Conservation (phyloP, 1,140 invertebrate species). For the Drosophila erecta region DNA sequence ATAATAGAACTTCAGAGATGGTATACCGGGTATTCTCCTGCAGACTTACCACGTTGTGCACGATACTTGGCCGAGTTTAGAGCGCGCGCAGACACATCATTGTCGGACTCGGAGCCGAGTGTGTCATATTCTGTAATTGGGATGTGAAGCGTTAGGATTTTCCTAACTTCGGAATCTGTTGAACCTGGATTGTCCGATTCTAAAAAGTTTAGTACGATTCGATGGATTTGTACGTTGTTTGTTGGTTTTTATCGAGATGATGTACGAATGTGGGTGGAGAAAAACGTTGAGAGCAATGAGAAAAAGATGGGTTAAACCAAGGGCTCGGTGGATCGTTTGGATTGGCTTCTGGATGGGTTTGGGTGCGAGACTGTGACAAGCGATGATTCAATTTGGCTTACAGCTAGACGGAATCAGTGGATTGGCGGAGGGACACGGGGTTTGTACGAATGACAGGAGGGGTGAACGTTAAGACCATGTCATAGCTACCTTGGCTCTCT, state of each 20-base stretch:
- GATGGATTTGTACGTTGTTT: conserved; percentile 75
- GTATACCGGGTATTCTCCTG: background rate
- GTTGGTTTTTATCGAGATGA: conserved; percentile 61
- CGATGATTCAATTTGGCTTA: conserved; percentile 71
- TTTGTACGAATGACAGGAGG: conserved; percentile 1
- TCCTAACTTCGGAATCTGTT: conserved; percentile 94
- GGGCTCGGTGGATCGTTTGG: conserved; percentile 4
- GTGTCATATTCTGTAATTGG: conserved; percentile 95
- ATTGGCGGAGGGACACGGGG: background rate
- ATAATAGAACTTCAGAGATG: background rate
- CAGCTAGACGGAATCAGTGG: conserved; percentile 37
- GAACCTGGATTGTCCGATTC: conserved; percentile 94
- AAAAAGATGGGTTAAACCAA: conserved; percentile 39
- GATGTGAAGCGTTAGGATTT: conserved; percentile 94
- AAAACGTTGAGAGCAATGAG: conserved; percentile 52
- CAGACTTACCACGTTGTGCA: conserved; percentile 85
- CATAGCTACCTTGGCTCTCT: conserved; percentile 90
- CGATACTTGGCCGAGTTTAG: conserved; percentile 87
- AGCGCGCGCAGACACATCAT: conserved; percentile 87
- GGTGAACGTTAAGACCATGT: conserved; percentile 2
- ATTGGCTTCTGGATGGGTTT: background rate
- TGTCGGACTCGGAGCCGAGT: conserved; percentile 90
- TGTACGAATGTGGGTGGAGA: conserved; percentile 56
- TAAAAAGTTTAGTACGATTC: conserved; percentile 87
- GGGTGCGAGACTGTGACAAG: conserved; percentile 25